Percentiles rank a stretch among this genome's conserved stretches.
phyloP scores from a whole-genome alignment of 2,888 invertebrate genomes.

The Acleris cristana region DNA sequence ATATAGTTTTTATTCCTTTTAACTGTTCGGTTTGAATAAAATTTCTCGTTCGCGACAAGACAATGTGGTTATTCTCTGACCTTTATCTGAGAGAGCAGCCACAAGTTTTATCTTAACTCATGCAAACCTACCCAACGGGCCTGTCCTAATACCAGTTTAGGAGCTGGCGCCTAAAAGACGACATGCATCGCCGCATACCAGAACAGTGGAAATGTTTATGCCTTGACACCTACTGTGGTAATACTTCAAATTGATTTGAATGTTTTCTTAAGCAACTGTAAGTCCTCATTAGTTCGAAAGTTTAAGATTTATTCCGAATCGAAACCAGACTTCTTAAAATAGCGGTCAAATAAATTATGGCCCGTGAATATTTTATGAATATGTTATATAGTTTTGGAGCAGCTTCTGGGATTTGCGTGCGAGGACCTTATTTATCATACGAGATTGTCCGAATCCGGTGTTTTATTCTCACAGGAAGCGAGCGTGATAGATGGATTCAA shows the following conservation, averaged over 20 bases:
- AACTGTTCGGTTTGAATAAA: slow-evolving; percentile 4
- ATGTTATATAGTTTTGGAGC: background rate
- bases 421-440: slow-evolving; percentile 21
- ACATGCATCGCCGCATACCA: slow-evolving; percentile 38
- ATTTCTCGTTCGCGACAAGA: slow-evolving; percentile 1
- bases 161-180: slow-evolving; percentile 36
- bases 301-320: background rate
- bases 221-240: slow-evolving; percentile 25
- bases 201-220: slow-evolving; percentile 29
- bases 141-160: slow-evolving; percentile 38
- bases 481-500: slow-evolving; percentile 54
- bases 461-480: slow-evolving; percentile 54
- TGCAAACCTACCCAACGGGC: slow-evolving; percentile 33
- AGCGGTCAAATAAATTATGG: slow-evolving; percentile 3
- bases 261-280: slow-evolving; percentile 9
- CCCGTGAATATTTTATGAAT: background rate
- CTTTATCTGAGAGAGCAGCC: slow-evolving; percentile 17
- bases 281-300: slow-evolving; percentile 19
- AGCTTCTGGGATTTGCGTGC: slow-evolving; percentile 16
- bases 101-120: slow-evolving; percentile 29
- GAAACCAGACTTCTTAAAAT: background rate
- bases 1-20: slow-evolving; percentile 13
- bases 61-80: slow-evolving; percentile 18
- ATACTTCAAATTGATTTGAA: slow-evolving; percentile 23
- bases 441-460: slow-evolving; percentile 32